A percentile compares a stretch with the other conserved stretches of the same genome.
Evolutionary conservation across 2,888 invertebrate genomes (phyloP).

Genomic region (Pteria penguin): DNA sequence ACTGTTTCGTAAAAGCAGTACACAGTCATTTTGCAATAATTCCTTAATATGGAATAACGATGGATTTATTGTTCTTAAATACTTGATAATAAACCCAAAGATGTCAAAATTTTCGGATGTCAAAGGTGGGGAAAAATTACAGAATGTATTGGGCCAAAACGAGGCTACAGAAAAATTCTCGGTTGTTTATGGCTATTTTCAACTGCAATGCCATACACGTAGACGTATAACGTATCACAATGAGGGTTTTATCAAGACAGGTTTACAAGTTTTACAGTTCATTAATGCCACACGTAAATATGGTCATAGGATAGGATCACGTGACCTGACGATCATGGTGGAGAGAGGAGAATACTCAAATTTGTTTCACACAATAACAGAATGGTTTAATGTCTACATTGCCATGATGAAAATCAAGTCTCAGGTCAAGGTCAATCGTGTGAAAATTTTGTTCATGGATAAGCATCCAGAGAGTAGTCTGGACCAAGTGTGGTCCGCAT

Average conservation of each 20-base stretch:
- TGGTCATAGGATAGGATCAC: background rate
- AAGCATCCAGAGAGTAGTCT: background rate
- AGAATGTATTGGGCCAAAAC: background rate
- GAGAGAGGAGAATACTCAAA: background rate
- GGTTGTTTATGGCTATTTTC: background rate
- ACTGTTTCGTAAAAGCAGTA: no score
- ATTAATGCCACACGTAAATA: background rate
- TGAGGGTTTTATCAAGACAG: background rate
- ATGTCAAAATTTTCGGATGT: background rate
- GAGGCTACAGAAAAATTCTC: background rate
- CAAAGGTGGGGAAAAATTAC: background rate
- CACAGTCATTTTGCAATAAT: background rate
- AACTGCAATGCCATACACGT: background rate
- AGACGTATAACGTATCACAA: background rate
- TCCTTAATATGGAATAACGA: background rate
- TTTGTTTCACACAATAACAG: background rate
- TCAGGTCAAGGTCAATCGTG: background rate
- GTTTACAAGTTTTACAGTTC: no score
- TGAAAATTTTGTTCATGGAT: conserved; percentile 1
- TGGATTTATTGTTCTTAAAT: background rate
- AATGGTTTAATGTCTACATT: conserved; percentile 6
- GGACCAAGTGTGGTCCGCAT: background rate
- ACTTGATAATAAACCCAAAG: background rate
- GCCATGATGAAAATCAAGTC: background rate
- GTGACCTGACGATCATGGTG: background rate